Base-by-base conservation (phyloP, 2,888 invertebrate genomes). In the Andrena chrysosceles region DNA sequence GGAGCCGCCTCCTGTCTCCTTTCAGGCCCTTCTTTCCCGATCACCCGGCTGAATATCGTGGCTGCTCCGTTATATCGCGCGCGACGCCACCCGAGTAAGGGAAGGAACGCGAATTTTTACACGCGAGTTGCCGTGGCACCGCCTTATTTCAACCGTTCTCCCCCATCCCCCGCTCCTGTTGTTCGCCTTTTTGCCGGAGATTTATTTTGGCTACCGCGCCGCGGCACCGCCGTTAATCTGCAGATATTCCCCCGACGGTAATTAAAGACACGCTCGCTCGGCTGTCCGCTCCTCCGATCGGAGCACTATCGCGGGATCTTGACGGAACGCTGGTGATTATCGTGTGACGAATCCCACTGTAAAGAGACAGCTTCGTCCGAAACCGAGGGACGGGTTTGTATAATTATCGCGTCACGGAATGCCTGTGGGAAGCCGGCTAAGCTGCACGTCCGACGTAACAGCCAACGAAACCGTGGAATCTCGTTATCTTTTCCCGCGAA, bases 251-350 rank as follows among this genome's bases (percentile, higher is more conserved):
- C 42, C 77, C 69, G 82, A 79, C 75, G 74, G 82, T 85, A 87
- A 88, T 88, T 89, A 88, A 86, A 85, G 88, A 86, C 85, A 84
- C 85, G 84, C 83, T 78, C 68, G 77, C 69, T 59, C 74, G 62
- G 56, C 74, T 74, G 75, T 48, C 79, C 79, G 67, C 23, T 67
- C 56, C 59, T 74, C 31, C 77, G 68, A 81, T 79, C 33, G 67
- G 26, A 66, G 33, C 29, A 74, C 48, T 68, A 72, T 33, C 56
- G 33, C 72, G 23, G n/a, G 67, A 87, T 88, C 83, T 85, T 83
- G 77, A 49, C 84, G 66, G 23, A 63, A 68, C 63, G 49, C 67
- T 73, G 80, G 81, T 78, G 81, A 82, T 85, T 81, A 86, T 81
- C 69, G 80, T 62, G 77, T 79, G 83, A 85, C 83, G 87, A 87